Base-by-base conservation (phyloP, 2,797 vertebrate genomes). In the Schizopygopsis malacanthus region DNA sequence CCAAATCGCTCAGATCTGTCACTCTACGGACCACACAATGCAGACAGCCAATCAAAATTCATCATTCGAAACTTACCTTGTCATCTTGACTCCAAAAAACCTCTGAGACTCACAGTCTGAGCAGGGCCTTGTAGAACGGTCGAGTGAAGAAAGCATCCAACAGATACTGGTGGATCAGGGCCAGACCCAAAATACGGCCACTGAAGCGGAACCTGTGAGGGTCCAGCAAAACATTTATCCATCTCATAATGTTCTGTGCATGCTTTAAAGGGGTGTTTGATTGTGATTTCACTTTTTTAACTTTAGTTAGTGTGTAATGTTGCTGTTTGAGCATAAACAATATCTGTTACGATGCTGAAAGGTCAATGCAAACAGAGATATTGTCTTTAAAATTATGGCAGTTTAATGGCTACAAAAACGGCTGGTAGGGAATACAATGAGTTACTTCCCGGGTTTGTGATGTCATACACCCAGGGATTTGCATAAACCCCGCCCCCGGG, bases 151-250 rank as follows among this genome's bases (percentile, higher is more conserved):
- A 96, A 20, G 97, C 98, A 25, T 99, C 98, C 20, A 99, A 94
- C 76, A 99, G 96, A 92, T 98, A 99, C 92, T 99, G 98, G 91
- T 99, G 98, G 88, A 99, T 99, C 88, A 99, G 94, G 88, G 98
- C 98, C 91, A 99, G 95, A 80, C 98, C 98, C 86, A 99, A 95
- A 90, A 99, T 98, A 78, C 98, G 97, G 33, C 98, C 98, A 0
- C 98, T 98, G 94, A 99, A 99, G 72, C 97, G 96, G 91, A 99
- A 99, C 98, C 98, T 99, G 79, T 50, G 3, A 52, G 61, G 45
- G 12, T 33, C 50, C 37, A 79, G n/a, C 2, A 82, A 43, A 87
- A 52, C 9, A 61, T 45, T 33, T 63, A 50, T 52, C 33, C 20
- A 77, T 7, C 52, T 56, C 39, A 79, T 65, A 56, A 39, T 65